Base-by-base conservation (phyloP, 2,888 invertebrate genomes). In the Dorcus parallelipipedus region DNA sequence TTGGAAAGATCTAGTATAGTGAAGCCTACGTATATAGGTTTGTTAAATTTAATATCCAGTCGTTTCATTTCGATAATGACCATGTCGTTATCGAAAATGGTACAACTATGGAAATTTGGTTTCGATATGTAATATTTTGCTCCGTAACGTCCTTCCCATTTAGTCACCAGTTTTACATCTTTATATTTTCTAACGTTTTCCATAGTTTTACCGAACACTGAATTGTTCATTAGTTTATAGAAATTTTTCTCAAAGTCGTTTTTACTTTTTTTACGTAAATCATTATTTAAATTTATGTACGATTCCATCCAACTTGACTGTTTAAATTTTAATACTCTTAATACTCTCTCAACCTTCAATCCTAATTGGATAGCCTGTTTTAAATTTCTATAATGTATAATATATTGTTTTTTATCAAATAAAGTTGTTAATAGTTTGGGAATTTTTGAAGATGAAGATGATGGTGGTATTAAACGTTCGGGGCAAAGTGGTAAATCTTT, bases 21-120 rank as follows among this genome's bases (percentile, higher is more conserved):
- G 57, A 77, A 71, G 9, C 77, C 78, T 2, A 73, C 62, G 58
- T 76, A 78, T 26, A 79, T 71, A 1, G 76, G 77, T 68, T 75
- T 76, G 64, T 76, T 68, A 42, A 73, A 72, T 20, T 51, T 38
- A 6, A 75, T 59, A 39, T 62, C 58, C 1, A 60, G 38, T 61
- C 67, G 68, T 10, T 64, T 63, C 58, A 75, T 14, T 14, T 14
- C 14, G 14, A 14, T 57, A 23, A 79, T 66, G 0, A 71, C 70
- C 14, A 78, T 62, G 57, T 78, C 52, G 38, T 58, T 49, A 40
- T 64, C 58, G 58, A 77, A 76, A 38, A 75, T 71, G 2, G 58
- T 57, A 7, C 58, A 38, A 52, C 63, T 70, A 49, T 73, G 64
- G 59, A 73, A 76, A 65, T 71, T 70, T 7, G 71, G 71, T 57